Evolutionary conservation across 2,888 invertebrate genomes (phyloP).

Genomic region (Drosophila ezoana): DNA sequence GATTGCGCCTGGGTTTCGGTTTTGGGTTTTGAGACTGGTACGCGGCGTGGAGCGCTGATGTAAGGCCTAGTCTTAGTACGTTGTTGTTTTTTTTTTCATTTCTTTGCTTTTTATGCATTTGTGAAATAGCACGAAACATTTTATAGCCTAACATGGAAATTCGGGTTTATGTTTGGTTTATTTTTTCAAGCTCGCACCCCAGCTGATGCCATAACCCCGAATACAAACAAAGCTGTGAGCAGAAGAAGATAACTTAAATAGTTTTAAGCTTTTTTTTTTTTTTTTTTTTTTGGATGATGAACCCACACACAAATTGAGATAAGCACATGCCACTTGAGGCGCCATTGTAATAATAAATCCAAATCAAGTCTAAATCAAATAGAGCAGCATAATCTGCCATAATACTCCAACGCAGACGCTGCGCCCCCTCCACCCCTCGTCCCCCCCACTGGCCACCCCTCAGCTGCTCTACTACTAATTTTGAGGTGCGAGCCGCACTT

Average conservation of each 20-base stretch:
- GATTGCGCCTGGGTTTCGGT: conserved; percentile 8
- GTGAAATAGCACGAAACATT: conserved; percentile 71
- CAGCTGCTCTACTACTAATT: conserved; percentile 26
- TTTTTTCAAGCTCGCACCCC: conserved; percentile 64
- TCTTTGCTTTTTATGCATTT: conserved; percentile 69
- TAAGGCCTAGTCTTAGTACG: conserved; percentile 35
- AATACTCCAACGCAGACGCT: conserved; percentile 30
- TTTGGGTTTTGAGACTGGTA: conserved; percentile 13
- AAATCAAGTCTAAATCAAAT: conserved; percentile 78
- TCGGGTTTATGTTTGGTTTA: conserved; percentile 64
- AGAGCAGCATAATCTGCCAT: conserved; percentile 76
- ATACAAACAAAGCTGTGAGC: conserved; percentile 28
- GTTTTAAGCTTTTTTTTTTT: conserved; percentile 59
- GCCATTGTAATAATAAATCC: conserved; percentile 81
- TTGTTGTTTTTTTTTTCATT: background rate
- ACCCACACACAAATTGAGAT: conserved; percentile 67
- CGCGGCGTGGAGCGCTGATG: conserved; percentile 3
- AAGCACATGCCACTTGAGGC: conserved; percentile 71
- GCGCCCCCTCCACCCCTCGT: too few relatives aligned
- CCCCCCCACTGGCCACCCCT: background rate
- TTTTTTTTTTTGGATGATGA: conserved; percentile 32
- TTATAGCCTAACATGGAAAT: conserved; percentile 77
- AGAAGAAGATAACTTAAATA: conserved; percentile 57
- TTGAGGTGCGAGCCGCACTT: conserved; percentile 59
- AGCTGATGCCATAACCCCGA: conserved; percentile 43